phyloP scores from a whole-genome alignment of 2,888 invertebrate genomes.

The Netelia virgata region DNA sequence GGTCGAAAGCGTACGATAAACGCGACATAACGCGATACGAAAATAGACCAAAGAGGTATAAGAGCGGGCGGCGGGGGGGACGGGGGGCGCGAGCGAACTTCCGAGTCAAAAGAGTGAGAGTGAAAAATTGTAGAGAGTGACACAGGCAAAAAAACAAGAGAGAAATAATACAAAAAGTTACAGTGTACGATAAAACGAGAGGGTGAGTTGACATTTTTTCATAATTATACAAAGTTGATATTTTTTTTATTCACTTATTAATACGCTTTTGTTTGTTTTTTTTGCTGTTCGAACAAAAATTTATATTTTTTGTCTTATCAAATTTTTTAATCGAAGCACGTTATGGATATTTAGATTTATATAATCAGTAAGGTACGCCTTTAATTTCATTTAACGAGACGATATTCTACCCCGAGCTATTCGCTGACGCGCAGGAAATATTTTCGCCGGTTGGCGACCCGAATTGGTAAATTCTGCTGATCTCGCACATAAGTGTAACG shows the following conservation, averaged over 20 bases:
- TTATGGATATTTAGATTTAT: neutral
- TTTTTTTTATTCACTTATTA: neutral
- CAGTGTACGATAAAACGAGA: constrained; percentile 41
- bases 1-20: constrained; percentile 41
- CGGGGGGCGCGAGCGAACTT: neutral
- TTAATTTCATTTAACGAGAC: neutral
- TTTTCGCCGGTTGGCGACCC: neutral
- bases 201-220: constrained; percentile 52
- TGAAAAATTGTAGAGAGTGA: constrained; percentile 28
- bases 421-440: constrained; percentile 20
- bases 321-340: too few species aligned
- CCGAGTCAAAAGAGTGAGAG: constrained; percentile 54
- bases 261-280: neutral
- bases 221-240: neutral
- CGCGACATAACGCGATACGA: constrained; percentile 43
- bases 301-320: too few species aligned
- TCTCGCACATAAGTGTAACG: neutral
- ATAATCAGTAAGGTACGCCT: neutral
- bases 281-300: too few species aligned
- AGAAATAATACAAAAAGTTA: constrained; percentile 27
- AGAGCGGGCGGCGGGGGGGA: neutral
- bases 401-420: neutral
- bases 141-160: neutral
- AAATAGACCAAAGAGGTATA: constrained; percentile 37
- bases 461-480: constrained; percentile 4